phyloP scores from a whole-genome alignment of 2,113 vertebrate genomes.

The Phyllostomus hastatus region DNA sequence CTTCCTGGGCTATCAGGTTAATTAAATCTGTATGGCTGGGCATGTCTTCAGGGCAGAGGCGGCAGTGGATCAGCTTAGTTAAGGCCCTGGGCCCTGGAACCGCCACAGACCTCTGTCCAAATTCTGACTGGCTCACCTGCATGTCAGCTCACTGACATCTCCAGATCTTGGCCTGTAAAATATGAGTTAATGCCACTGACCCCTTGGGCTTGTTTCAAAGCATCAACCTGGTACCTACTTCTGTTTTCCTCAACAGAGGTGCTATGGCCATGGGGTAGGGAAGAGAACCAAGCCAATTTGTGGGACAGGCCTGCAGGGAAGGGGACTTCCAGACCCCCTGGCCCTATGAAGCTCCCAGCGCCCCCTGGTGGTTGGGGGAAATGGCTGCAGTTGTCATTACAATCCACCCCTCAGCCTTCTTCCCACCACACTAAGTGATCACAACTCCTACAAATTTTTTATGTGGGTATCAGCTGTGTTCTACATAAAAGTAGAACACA shows the following conservation, averaged over 20 bases:
- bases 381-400: background rate
- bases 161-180: background rate
- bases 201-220: background rate
- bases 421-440: background rate
- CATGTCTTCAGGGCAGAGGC: background rate
- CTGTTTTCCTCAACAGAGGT: background rate
- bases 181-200: background rate
- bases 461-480: background rate
- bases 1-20: background rate
- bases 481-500: background rate
- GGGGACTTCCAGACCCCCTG: background rate
- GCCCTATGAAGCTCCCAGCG: accelerated
- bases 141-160: background rate
- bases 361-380: background rate
- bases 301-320: accelerated
- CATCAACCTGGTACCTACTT: background rate
- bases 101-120: background rate
- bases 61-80: background rate
- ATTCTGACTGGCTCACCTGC: background rate
- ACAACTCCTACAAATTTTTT: background rate
- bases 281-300: background rate
- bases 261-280: background rate
- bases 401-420: background rate
- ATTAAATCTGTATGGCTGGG: background rate
- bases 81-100: background rate